Evolutionary conservation across 23 tunicate genomes (phyloP), one percentile per base, ranked within the genome.

Genomic region (Halocynthia aurantium): DNA sequence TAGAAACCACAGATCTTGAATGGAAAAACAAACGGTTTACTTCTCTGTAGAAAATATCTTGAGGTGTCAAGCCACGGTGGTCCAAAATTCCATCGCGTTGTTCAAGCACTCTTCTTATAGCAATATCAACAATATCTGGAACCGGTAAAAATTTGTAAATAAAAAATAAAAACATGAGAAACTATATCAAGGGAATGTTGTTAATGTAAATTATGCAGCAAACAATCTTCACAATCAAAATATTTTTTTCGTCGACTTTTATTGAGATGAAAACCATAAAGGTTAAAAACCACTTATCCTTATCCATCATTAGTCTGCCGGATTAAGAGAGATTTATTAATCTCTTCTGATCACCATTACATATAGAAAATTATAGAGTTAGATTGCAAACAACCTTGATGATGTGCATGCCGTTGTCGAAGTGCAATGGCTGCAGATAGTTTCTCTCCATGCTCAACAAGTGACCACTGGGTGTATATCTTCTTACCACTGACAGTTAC

Each of bases 21-120:
- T 21, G 2, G 12, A 68, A 19, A 5, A 68, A 68, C 49, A 50
- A 22, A 17, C 40, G 0, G 6, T 71, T 58, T 51, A 85, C 97
- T 64, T 90, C 90, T 77, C 97, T 64, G 66, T 84, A 90, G 76
- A 90, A 90, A 20, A 76, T 82, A 60, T 90, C 97, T 53, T 87
- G 61, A 51, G 78, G 83, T 4, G 97, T 85, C 18, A 90, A 61
- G 11, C 84, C 86, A 12, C 85, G 81, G 6, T 13, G 53, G 52
- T 57, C 73, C 11, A 70, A 40, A 13, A 76, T 50, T 9, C 77
- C 77, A 11, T 78, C 90, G n/a, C 97, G 55, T 17, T 53, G 73
- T 12, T 77, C 70, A 5, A 90, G 61, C 7, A 72, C 90, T 81
- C 72, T 77, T 21, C 84, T 70, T 55, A 90, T 81, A 10, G 96